Base-by-base conservation (phyloP, 2,888 invertebrate species). In the Lasius fuliginosus region DNA sequence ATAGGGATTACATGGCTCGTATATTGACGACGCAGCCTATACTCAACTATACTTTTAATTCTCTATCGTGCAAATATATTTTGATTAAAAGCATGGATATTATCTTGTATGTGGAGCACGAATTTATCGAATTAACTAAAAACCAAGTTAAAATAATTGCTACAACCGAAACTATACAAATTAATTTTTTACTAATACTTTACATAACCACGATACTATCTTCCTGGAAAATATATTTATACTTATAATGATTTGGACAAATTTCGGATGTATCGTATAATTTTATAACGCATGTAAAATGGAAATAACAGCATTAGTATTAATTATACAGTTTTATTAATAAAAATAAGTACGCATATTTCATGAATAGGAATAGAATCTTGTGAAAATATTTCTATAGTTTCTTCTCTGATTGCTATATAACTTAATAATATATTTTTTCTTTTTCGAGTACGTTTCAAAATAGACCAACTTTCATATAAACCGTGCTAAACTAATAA, bases 31-130 rank as follows among this genome's bases (percentile, higher is more conserved):
- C 1, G 18, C 15, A 6, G 33, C 15, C 5, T 36, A 36, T n/a
- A 77, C 23, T 67, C n/a, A 30, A 56, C 8, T 30, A 30, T 18
- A 58, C 18, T 68, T 79, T 79, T 60, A 79, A 79, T 69, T 46
- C 23, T 33, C 15, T 23, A 40, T 12, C 11, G 42, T 46, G n/a
- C 18, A 60, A 60, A 69, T 60, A 9, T 79, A 79, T 79, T 79
- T 79, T 36, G 15, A 3, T 36, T 76, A 27, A 76, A 33, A 42
- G 11, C 0, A 33, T 3, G 40, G 30, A 56, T 77, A 67, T 56
- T 49, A 49, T 64, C 23, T 67, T 56, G 40, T 6, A 65, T 12
- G 53, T 36, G 30, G 9, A 49, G 23, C 18, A 49, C 23, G 15
- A 30, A 27, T 56, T 40, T 67, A 53, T 30, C 8, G 40, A 65